A percentile compares a stretch with the other conserved stretches of the same genome.
Conservation (phyloP, 1,140 invertebrate species). For the Rhizoglyphus robini region DNA sequence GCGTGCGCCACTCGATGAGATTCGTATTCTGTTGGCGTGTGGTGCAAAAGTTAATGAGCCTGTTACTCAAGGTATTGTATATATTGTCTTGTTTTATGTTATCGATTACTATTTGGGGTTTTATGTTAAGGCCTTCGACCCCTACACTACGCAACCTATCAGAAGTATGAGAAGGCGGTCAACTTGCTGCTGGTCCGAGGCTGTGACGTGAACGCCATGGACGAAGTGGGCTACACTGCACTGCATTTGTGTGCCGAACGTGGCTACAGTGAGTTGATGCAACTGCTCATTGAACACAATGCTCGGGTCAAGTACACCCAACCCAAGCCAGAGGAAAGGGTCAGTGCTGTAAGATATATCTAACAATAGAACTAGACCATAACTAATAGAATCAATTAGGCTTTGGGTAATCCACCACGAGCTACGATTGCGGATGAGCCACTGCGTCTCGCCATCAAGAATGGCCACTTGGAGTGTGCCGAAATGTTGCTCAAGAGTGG, state of each 20-base stretch:
- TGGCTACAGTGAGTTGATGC: constrained; percentile 45
- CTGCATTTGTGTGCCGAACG: constrained; percentile 72
- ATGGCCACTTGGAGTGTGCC: constrained; percentile 61
- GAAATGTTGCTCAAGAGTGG: constrained; percentile 51
- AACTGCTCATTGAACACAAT: constrained; percentile 57
- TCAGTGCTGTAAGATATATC: not conserved
- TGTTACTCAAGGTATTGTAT: constrained; percentile 34
- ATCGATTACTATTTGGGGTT: not conserved
- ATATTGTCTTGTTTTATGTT: not conserved
- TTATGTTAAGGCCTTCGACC: constrained; percentile 51
- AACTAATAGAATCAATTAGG: too few relatives aligned
- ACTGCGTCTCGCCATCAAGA: constrained; percentile 61
- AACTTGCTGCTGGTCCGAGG: constrained; percentile 54
- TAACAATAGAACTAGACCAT: too few relatives aligned
- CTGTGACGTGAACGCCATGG: constrained; percentile 62
- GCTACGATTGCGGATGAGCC: constrained; percentile 50
- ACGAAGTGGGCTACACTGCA: constrained; percentile 78
- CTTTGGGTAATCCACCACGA: constrained; percentile 28
- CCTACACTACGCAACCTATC: constrained; percentile 82
- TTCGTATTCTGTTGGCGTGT: constrained; percentile 64
- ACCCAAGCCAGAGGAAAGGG: constrained; percentile 23
- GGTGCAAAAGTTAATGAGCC: constrained; percentile 56
- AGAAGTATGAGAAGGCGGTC: constrained; percentile 62
- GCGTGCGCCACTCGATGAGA: constrained; percentile 68
- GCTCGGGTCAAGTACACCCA: constrained; percentile 58